phyloP scores from a whole-genome alignment of 2,113 vertebrate genomes.

The Eulacestoma nigropectus region DNA sequence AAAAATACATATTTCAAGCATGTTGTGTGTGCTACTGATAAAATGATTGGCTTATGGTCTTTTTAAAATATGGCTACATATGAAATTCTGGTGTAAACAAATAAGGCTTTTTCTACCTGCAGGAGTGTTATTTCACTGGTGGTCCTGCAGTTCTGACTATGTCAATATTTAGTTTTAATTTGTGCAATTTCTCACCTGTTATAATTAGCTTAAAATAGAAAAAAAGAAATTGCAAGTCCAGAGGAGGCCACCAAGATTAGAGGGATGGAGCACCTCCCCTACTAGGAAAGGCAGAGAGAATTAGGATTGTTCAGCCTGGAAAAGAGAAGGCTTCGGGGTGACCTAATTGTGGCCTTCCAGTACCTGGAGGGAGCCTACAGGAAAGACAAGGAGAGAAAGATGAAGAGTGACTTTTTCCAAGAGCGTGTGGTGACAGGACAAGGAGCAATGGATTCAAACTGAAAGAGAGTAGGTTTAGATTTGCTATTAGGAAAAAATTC shows the following conservation, averaged over 20 bases:
- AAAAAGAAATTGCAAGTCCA: background rate
- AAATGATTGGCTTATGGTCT: background rate
- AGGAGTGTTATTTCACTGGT: background rate
- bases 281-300: background rate
- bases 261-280: background rate
- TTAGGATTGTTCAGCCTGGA: background rate
- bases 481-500: background rate
- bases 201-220: background rate
- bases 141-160: background rate
- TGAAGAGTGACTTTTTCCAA: background rate
- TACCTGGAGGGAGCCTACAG: background rate
- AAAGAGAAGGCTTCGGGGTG: background rate
- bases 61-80: background rate
- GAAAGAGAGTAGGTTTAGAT: background rate
- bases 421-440: background rate
- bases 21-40: background rate
- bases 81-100: background rate
- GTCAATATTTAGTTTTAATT: background rate
- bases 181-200: background rate
- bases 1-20: background rate
- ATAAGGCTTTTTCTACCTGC: background rate
- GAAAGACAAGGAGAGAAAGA: background rate
- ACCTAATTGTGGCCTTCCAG: background rate
- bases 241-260: background rate
- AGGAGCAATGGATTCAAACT: background rate